Conservation (phyloP, 2,113 vertebrate genomes). For the Mustela lutreola region DNA sequence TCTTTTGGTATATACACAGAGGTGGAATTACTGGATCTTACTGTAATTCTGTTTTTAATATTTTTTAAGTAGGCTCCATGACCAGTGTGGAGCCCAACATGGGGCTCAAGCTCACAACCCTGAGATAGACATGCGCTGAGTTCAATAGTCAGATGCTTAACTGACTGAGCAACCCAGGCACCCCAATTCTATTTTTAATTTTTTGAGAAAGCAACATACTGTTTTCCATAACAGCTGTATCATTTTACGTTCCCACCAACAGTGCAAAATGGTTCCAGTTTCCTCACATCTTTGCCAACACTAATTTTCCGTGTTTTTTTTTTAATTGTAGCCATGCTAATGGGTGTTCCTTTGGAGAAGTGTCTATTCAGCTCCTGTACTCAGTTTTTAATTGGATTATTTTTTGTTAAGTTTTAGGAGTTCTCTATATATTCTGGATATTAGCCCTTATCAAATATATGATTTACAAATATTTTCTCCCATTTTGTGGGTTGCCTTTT, state of each 20-base stretch:
- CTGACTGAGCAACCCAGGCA: background rate
- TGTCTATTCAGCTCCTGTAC: background rate
- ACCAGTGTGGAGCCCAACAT: background rate
- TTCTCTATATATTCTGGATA: background rate
- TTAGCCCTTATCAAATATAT: background rate
- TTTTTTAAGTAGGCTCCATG: background rate
- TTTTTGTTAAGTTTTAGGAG: background rate
- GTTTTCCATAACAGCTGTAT: background rate
- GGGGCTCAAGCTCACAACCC: background rate
- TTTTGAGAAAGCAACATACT: background rate
- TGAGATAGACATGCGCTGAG: background rate
- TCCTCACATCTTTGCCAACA: background rate
- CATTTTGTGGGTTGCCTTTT: background rate
- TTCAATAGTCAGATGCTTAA: background rate
- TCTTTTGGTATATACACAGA: background rate
- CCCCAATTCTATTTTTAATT: background rate
- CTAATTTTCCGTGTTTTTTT: background rate
- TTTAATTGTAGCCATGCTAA: background rate
- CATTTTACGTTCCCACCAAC: background rate
- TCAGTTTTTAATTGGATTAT: background rate
- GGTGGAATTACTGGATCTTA: background rate
- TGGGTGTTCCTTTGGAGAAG: background rate
- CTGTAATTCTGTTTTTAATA: background rate
- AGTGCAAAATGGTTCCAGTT: background rate
- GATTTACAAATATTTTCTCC: background rate